Base-by-base conservation (phyloP, 2,113 vertebrate genomes). In the Xenopus laevis region DNA sequence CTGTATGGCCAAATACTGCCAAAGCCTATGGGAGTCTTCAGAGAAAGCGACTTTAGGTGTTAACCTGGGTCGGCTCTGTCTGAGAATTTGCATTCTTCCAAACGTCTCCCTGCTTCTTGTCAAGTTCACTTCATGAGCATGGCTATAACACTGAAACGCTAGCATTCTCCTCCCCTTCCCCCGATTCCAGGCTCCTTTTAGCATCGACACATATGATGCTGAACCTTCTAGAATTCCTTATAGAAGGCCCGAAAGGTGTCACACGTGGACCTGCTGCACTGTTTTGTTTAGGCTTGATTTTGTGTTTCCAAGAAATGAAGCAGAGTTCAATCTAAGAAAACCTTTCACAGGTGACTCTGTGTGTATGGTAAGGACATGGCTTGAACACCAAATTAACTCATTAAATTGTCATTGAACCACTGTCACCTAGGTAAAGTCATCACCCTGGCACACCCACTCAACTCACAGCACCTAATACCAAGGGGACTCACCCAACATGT, bases 41-140 rank as follows among this genome's bases (percentile, higher is more conserved):
- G 60, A 55, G 44, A 74, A 74, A 74, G 40, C 64, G 68, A 64
- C 72, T 74, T 74, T 74, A 74, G 27, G 72, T 65, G 66, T 74
- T 74, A 74, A 74, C 72, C 72, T 33, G 65, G 72, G 72, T 74
- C 72, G 67, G 72, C 65, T 67, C 72, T 67, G 47, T 21, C 53
- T 33, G 64, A 74, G 72, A 74, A 67, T 67, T 74, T 46, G 53
- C 53, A n/a, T 74, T 68, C 64, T 74, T 64, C 67, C 72, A 74
- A 47, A 50, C 33, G 18, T 59, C 10, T 74, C 44, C 10, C 72
- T 74, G 72, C 17, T 65, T 74, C 72, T 74, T 57, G 64, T 74
- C 72, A 74, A 61, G 16, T 68, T 74, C 72, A 74, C 72, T 74
- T 74, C 72, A 67, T 74, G 72, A 68, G 68, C 12, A 5, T 59